Base-by-base conservation (phyloP, 2,888 invertebrate species). In the Lasioglossum zephyrum region DNA sequence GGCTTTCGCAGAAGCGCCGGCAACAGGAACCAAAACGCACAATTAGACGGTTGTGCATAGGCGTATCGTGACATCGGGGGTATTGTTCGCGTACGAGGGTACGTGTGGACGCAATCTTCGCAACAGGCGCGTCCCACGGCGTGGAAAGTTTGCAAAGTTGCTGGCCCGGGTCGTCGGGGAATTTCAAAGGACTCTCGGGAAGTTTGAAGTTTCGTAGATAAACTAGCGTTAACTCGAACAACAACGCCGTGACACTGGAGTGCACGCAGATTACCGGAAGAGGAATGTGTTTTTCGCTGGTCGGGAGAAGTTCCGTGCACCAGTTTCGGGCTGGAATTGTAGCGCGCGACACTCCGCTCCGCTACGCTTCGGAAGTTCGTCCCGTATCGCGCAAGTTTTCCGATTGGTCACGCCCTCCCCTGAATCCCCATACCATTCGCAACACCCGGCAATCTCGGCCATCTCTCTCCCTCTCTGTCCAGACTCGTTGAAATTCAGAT, bases 291-390 rank as follows among this genome's bases (percentile, higher is more conserved):
- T 73, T 77, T 70, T 83, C 81, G 22, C 18, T 0, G 53, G 26
- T 60, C 39, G 36, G 9, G 74, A 41, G 77, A 77, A 88, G 77
- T 87, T 86, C 78, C 80, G 76, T 73, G 73, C 69, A 69, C 88
- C 78, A 88, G 82, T 88, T 88, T 88, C 70, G 18, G 69, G 60
- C 73, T 69, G 80, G 70, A 75, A 70, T 82, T 77, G 82, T 70
- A 39, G 77, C 79, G 73, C 76, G 80, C 66, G 49, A 26, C 53
- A 11, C 60, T 60, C 13, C 1, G 60, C 60, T 4, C 13, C 8
- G 22, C 53, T 22, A n/a, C 63, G 47, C 53, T 69, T 60, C 70
- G n/a, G 60, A 79, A 85, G 63, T 77, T 84, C 44, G 41, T 57
- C 39, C n/a, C 63, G 44, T 63, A 53, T 81, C 73, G 49, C 22